Conservation (phyloP, 2,888 invertebrate species). For the Morpho deidamia region DNA sequence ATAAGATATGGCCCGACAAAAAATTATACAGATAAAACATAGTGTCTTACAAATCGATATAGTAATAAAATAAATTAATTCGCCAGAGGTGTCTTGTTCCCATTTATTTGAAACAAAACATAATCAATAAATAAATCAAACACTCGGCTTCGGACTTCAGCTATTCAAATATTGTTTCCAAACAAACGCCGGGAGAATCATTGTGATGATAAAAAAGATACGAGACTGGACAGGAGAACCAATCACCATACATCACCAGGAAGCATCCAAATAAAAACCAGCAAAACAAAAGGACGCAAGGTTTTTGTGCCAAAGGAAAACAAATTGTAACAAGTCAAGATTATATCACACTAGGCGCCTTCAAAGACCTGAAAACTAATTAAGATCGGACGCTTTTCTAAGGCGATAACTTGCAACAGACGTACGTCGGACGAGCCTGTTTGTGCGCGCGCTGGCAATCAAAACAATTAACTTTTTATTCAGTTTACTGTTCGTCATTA, state of each 20-base stretch:
- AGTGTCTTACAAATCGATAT: conserved; percentile 36
- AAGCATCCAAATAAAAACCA: conserved; percentile 65
- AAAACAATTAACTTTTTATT: conserved; percentile 77
- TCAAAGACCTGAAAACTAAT: conserved; percentile 77
- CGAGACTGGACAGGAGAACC: conserved; percentile 68
- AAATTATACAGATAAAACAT: conserved; percentile 43
- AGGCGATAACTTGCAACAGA: conserved; percentile 68
- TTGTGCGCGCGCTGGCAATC: conserved; percentile 66
- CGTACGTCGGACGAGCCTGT: conserved; percentile 51
- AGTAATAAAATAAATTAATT: conserved; percentile 60
- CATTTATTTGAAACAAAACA: conserved; percentile 59
- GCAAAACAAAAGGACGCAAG: conserved; percentile 63
- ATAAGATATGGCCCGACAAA: conserved; percentile 46
- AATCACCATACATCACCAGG: conserved; percentile 76
- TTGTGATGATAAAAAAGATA: conserved; percentile 74
- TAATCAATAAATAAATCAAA: conserved; percentile 65
- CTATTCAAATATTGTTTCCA: conserved; percentile 66
- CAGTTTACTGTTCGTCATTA: conserved; percentile 38
- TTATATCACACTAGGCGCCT: conserved; percentile 73
- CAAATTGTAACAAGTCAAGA: conserved; percentile 76
- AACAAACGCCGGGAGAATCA: conserved; percentile 61
- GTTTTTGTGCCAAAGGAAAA: conserved; percentile 70
- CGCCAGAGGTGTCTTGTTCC: conserved; percentile 53
- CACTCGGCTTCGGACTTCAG: conserved; percentile 44
- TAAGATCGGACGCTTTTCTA: conserved; percentile 76